A percentile compares a stretch with the other conserved stretches of the same genome.
These are phyloP conservation scores for Okapia johnstoni DNA, from an alignment of 2,113 vertebrate genomes.

Conservation along the genomic window DNA sequence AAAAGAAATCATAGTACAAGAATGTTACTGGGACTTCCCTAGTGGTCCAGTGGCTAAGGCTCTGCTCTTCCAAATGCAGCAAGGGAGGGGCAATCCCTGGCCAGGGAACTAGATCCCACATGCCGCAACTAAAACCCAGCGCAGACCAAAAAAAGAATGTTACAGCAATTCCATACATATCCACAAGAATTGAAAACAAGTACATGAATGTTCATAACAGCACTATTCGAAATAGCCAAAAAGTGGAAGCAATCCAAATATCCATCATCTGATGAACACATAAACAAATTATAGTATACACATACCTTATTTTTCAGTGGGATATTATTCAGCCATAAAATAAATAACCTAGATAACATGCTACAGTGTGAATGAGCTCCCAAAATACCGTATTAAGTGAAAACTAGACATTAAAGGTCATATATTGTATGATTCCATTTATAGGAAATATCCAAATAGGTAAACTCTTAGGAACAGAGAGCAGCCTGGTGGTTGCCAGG, in stretches of 20 bases:
- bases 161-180: background rate
- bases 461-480: background rate
- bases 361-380: background rate
- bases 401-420: background rate
- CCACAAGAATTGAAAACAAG: background rate
- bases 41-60: background rate
- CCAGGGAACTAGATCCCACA: background rate
- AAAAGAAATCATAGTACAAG: background rate
- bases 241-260: background rate
- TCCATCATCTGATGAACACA: background rate
- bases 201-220: background rate
- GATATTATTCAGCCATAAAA: background rate
- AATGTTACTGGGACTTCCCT: background rate
- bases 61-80: background rate
- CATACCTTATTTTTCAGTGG: background rate
- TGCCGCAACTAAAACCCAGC: background rate
- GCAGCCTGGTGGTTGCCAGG: background rate
- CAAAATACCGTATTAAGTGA: background rate
- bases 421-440: background rate
- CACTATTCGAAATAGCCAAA: background rate
- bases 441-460: background rate
- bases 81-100: background rate
- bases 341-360: background rate
- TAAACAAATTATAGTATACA: background rate
- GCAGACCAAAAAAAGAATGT: background rate